Conservation (phyloP, 30 jellyfish, hydroid and myxozoan species). For the Turritopsis dohrnii region DNA sequence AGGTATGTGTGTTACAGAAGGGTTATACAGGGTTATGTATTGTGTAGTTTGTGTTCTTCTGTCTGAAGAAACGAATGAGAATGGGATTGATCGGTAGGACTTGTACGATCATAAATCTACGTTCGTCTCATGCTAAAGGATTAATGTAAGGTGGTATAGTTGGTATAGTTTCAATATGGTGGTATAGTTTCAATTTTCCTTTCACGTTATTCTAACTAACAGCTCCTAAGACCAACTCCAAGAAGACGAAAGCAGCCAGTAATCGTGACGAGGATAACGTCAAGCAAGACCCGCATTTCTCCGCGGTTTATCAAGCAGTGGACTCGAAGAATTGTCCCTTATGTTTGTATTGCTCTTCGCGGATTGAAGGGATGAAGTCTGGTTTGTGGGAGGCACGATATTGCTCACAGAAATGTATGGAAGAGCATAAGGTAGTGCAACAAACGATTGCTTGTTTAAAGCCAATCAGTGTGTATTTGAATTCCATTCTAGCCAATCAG, state of each 20-base stretch:
- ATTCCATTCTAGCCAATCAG: not conserved
- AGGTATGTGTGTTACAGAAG: not conserved
- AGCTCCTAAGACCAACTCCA: not conserved
- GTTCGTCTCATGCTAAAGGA: too few species aligned
- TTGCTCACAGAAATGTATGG: conserved; percentile 54
- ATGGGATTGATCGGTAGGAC: too few species aligned
- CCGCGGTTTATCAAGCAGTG: conserved; percentile 51
- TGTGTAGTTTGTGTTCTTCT: too few species aligned
- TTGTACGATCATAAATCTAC: too few species aligned
- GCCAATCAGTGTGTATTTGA: not conserved
- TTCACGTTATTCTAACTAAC: not conserved
- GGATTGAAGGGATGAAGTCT: conserved; percentile 22
- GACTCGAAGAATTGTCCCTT: conserved; percentile 56
- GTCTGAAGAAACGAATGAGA: too few species aligned
- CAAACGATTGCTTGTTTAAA: not conserved
- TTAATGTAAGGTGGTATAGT: too few species aligned
- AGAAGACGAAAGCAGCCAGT: not conserved
- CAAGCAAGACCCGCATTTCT: not conserved
- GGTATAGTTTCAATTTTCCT: too few species aligned
- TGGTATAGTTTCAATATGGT: too few species aligned
- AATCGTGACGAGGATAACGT: not conserved
- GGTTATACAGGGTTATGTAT: too few species aligned
- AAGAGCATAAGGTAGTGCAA: conserved; percentile 38
- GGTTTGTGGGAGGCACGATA: conserved; percentile 37
- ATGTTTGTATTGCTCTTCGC: conserved; percentile 49